Evolutionary conservation across 2,113 vertebrate genomes (phyloP).

Genomic region (Scytalopus superciliaris): DNA sequence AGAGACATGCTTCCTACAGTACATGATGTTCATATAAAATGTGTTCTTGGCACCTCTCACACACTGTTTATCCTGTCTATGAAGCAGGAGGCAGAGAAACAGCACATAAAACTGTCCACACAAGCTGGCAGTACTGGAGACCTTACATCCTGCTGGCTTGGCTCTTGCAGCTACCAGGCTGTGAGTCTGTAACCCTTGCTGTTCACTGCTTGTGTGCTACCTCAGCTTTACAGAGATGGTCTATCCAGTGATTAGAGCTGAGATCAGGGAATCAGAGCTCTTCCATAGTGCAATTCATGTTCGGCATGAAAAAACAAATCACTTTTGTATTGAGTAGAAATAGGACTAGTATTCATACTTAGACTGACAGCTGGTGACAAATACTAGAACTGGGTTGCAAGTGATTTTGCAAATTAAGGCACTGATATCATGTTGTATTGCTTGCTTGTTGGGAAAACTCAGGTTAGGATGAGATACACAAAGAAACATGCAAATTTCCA

Average conservation of each 20-base stretch:
- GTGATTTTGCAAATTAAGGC: neutral
- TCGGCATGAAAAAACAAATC: neutral
- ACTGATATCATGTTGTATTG: neutral
- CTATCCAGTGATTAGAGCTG: neutral
- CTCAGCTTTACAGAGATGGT: neutral
- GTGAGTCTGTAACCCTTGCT: neutral
- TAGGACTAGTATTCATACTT: neutral
- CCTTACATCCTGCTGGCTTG: neutral
- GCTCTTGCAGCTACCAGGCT: neutral
- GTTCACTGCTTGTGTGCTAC: accelerated
- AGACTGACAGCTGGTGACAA: neutral
- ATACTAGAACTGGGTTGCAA: neutral
- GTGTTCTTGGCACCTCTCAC: constrained; percentile 39
- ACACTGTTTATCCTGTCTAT: neutral
- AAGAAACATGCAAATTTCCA: neutral
- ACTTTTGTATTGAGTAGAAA: neutral
- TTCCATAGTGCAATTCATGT: neutral
- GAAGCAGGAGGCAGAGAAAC: constrained; percentile 19
- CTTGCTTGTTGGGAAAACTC: neutral
- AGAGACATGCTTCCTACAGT: neutral
- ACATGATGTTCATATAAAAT: constrained; percentile 60
- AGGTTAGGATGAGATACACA: neutral
- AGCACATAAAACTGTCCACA: constrained; percentile 44
- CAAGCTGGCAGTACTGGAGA: neutral
- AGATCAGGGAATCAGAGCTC: neutral